Percentiles rank a stretch among this genome's conserved stretches.
Evolutionary conservation across 1,140 invertebrate species (phyloP).

Genomic region (Copidosoma floridanum): DNA sequence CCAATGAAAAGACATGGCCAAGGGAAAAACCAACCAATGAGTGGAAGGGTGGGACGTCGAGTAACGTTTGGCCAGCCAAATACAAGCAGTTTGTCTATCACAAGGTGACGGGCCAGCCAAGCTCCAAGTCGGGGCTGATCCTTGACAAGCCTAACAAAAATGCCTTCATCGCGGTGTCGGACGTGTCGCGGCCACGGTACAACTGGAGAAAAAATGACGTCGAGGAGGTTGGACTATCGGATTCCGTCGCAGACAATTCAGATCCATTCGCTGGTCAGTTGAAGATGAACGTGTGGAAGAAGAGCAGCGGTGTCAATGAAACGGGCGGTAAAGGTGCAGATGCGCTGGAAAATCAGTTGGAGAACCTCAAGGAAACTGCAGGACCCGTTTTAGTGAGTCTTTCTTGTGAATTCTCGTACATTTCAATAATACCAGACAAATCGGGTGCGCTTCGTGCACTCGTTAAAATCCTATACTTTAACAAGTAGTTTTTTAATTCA

Average conservation of each 20-base stretch:
- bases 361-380: conserved; percentile 38
- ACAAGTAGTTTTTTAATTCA: no score
- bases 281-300: conserved; percentile 37
- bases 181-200: conserved; percentile 42
- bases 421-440: no score
- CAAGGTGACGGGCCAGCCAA: conserved; percentile 42
- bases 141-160: conserved; percentile 41
- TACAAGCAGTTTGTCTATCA: conserved; percentile 53
- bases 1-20: conserved; percentile 29
- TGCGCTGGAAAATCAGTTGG: conserved; percentile 44
- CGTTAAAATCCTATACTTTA: no score
- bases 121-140: conserved; percentile 35
- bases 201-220: conserved; percentile 49
- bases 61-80: conserved; percentile 29
- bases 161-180: conserved; percentile 48
- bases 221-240: conserved; percentile 22
- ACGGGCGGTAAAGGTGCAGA: conserved; percentile 28
- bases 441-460: no score
- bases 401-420: no score
- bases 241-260: conserved; percentile 21
- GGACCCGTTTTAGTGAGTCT: conserved; percentile 2
- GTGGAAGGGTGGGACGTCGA: conserved; percentile 36
- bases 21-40: conserved; percentile 36
- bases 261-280: conserved; percentile 37
- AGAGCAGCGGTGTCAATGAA: conserved; percentile 26